Base-by-base conservation (phyloP, 2,113 vertebrate species). In the Hoplias malabaricus region DNA sequence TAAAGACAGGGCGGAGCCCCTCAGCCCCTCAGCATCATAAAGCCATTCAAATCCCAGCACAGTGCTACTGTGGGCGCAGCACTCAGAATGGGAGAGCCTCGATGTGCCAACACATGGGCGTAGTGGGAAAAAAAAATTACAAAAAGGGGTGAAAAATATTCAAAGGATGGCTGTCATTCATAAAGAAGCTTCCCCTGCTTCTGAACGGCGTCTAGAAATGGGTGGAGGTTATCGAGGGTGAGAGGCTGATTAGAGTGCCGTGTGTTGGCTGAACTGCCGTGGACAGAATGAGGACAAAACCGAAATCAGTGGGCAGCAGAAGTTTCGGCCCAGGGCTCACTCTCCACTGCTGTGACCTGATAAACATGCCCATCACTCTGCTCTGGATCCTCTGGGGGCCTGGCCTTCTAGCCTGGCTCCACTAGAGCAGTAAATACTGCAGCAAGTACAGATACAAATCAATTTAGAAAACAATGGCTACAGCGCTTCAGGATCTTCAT, bases 21-120 rank as follows among this genome's bases (percentile, higher is more conserved):
- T 77, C 78, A 36, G 67, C 40, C 83, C 46, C 74, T 63, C 65
- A 73, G 80, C 73, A 73, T 80, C 56, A 69, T 40, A 56, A 76
- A 79, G 70, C 59, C 80, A 84, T 85, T 86, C 76, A 84, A 83
- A 74, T 83, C 73, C 62, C 79, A 70, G 75, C 65, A 53, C 82
- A 71, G 40, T 73, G 34, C 68, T n/a, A 61, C 74, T 69, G 74
- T 73, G 75, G 68, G 48, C 67, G 42, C 27, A 75, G 23, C 21
- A 25, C 21, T 68, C 25, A 68, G 65, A 80, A 80, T 57, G 68
- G 62, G 62, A 75, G 83, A 80, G 82, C 79, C 82, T 46, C 73
- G 70, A 77, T 88, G 67, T 84, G 79, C 75, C 66, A 85, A 79
- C 85, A 85, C 50, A 85, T 71, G 62, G 21, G 33, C 27, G 33